phyloP scores from a whole-genome alignment of 2,888 invertebrate genomes.

The Sarcophaga subvicina region DNA sequence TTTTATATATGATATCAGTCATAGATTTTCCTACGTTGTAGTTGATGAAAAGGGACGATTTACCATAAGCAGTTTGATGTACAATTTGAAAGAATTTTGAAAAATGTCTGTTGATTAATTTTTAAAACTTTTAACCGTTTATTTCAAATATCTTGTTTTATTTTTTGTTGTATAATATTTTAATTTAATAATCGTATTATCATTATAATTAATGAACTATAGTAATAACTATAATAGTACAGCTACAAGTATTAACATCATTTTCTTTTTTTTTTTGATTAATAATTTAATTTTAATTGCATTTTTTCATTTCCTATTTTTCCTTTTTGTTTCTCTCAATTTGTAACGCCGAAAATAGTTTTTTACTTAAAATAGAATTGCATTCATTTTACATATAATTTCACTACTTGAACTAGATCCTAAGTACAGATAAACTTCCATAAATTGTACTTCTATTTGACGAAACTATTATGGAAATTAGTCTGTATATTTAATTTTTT shows the following conservation, averaged over 20 bases:
- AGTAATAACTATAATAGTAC: slow-evolving; percentile 38
- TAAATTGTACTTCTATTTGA: too few species aligned
- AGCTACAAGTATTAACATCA: slow-evolving; percentile 58
- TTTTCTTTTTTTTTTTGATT: slow-evolving; percentile 18
- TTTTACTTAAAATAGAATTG: slow-evolving; percentile 53
- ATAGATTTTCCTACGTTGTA: too few species aligned
- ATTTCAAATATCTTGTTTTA: slow-evolving; percentile 54
- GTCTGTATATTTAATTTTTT: neutral
- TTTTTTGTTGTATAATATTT: slow-evolving; percentile 18
- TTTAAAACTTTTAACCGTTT: slow-evolving; percentile 34
- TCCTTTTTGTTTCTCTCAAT: slow-evolving; percentile 1
- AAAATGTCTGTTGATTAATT: neutral
- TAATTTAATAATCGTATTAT: slow-evolving; percentile 34
- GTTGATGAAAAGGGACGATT: too few species aligned
- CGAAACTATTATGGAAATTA: too few species aligned
- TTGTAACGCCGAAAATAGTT: slow-evolving; percentile 39
- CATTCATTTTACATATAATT: slow-evolving; percentile 62
- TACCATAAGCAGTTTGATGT: too few species aligned
- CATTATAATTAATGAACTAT: slow-evolving; percentile 42
- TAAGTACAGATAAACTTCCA: slow-evolving; percentile 19
- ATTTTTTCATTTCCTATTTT: slow-evolving; percentile 29
- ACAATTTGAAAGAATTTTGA: too few species aligned
- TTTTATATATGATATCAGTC: too few species aligned
- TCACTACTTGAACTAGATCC: slow-evolving; percentile 60
- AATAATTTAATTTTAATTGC: slow-evolving; percentile 48